These are phyloP conservation scores for Mormyrus proboscirostris DNA, from an alignment of 2,797 vertebrate genomes.

Conservation along the genomic window DNA sequence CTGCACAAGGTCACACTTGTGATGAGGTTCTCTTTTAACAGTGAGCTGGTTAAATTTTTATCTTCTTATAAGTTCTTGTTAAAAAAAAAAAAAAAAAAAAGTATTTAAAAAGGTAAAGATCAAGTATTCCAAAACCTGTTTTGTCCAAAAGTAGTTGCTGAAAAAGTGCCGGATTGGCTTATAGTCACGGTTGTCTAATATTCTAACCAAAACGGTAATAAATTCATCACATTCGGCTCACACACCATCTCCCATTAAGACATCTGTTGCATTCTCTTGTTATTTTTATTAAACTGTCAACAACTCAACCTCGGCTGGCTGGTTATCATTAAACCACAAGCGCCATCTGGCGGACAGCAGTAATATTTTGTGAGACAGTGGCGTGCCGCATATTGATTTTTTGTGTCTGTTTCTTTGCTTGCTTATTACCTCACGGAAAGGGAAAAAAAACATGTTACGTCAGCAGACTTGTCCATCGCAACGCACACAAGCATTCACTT, in stretches of 20 bases:
- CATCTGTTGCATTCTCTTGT: neutral
- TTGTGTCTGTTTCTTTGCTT: neutral
- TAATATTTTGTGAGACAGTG: neutral
- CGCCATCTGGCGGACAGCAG: slow-evolving; percentile 1
- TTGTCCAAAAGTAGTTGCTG: neutral
- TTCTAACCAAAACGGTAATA: neutral
- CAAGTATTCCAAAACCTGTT: neutral
- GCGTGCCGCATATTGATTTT: neutral
- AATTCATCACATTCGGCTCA: neutral
- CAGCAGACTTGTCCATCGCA: neutral
- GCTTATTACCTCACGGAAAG: neutral
- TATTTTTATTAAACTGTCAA: neutral
- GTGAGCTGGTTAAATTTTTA: too few species aligned
- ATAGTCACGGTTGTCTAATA: neutral
- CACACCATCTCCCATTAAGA: neutral
- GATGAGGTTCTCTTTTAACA: too few species aligned
- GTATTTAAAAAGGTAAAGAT: neutral
- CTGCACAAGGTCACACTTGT: too few species aligned
- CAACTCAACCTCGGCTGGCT: neutral
- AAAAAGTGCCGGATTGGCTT: neutral
- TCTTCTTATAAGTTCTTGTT: neutral
- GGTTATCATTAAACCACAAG: neutral
- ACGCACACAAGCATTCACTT: neutral
- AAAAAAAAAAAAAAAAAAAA: neutral
- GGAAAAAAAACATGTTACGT: neutral